Evolutionary conservation across 2,888 invertebrate genomes (phyloP), one percentile per base, ranked within the genome.

Genomic region (Ophion slaviceki): DNA sequence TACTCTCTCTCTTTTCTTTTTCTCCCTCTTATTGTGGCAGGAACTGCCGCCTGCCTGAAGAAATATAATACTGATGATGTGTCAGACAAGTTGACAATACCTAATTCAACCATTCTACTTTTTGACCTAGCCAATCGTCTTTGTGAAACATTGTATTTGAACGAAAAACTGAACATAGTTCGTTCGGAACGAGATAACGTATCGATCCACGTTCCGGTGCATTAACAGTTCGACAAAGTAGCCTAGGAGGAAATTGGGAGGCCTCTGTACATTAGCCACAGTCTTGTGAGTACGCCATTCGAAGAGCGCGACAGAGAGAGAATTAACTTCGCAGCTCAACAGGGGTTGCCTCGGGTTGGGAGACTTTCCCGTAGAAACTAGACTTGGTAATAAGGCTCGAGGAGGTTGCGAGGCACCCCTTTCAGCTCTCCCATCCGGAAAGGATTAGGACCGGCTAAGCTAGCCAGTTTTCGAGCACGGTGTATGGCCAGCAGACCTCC

Each of bases 391-490:
- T 88, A 88, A 87, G 53, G 83, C 82, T 86, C 79, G 83, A 84
- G 72, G 71, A 84, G 79, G 76, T 76, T 61, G 68, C 76, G 59
- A 70, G 45, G 28, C 67, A 59, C 47, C 53, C 75, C 68, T 76
- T 68, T 62, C 70, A 64, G 77, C 75, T 85, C 76, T 79, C 70
- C 82, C 80, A 67, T 62, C 90, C 89, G 88, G 90, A 91, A 91
- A 92, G 93, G 93, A 92, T 93, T 92, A 93, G 89, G 87, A 80
- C 86, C 78, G 87, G 85, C 90, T 91, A 91, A 92, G 90, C 91
- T 86, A 86, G 78, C 86, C 84, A 81, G 81, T 86, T 86, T 86
- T 76, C 67, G 61, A 68, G 53, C 77, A 68, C 28, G 66, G 45
- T 53, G 17, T 72, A 80, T 76, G 64, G 45, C 28, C 45, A 68